A percentile compares a stretch with the other conserved stretches of the same genome.
Evolutionary conservation across 23 tunicate species (phyloP).

Genomic region (Ciona savignyi): DNA sequence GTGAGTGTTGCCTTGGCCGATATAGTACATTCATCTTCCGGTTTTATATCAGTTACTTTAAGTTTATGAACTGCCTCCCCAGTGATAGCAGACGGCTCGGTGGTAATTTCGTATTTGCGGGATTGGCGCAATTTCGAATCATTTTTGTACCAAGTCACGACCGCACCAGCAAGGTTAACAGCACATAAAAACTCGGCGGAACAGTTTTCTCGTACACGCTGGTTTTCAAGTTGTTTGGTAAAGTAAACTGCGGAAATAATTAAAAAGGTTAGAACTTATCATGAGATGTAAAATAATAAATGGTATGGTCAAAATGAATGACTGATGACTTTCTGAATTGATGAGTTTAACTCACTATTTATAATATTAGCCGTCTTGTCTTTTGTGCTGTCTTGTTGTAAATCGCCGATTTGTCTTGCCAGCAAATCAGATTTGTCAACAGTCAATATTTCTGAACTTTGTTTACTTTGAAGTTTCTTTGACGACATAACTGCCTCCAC

Average conservation of each 20-base stretch:
- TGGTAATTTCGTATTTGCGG: constrained; percentile 48
- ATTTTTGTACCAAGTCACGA: constrained; percentile 75
- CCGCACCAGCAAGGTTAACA: constrained; percentile 34
- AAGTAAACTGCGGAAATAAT: constrained; percentile 54
- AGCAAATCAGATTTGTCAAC: too few relatives aligned
- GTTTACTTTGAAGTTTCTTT: too few relatives aligned
- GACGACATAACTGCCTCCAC: not conserved
- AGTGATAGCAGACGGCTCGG: constrained; percentile 14
- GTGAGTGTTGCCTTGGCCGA: constrained; percentile 46
- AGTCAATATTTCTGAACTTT: too few relatives aligned
- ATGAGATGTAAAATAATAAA: not conserved
- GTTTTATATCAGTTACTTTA: constrained; percentile 38
- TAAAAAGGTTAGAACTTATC: not conserved
- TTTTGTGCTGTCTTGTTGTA: not conserved
- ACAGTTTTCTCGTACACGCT: constrained; percentile 35
- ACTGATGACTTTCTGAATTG: not conserved
- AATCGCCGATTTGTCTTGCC: too few relatives aligned
- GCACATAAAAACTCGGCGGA: constrained; percentile 48
- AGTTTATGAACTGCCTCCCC: constrained; percentile 26
- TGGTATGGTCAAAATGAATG: not conserved
- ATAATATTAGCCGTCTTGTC: not conserved
- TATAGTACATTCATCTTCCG: constrained; percentile 62
- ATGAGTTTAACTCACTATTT: constrained; percentile 14
- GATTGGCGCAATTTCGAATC: constrained; percentile 58
- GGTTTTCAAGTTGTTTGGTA: constrained; percentile 41